Base-by-base conservation (phyloP, 35 echinoderm and acorn worm species). In the Nesometra sesokonis region DNA sequence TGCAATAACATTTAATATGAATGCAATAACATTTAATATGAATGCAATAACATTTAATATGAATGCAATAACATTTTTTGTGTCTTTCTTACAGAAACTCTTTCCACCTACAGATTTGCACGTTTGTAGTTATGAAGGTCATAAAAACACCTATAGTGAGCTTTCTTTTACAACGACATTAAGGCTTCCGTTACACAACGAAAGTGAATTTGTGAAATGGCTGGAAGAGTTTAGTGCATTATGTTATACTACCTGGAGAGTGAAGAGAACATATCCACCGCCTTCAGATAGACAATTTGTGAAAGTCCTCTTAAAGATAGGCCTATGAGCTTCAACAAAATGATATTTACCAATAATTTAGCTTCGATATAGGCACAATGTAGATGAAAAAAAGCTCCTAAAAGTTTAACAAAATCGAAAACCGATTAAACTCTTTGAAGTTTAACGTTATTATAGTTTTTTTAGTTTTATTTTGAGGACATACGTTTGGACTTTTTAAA, bases 201-300 rank as follows among this genome's bases (percentile, higher is more conserved):
- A 84, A 32, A 32, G 15, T 30, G 82, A 84, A 46, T 37, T 84
- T 46, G 0, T 46, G 37, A 84, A 13, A 39, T 84, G 82, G 82
- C 1, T 84, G 19, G 38, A 47, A 8, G 82, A 84, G 1, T 84
- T 46, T 0, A n/a, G 32, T 5, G 15, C 9, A 17, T 23, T 84
- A 13, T 23, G 17, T 21, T 84, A 84, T 31, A 84, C 82, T 29
- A 84, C 82, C 5, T 84, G 82, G 82, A 84, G 82, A 32, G 82
- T 84, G 17, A 84, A 84, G 36, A 43, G 37, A 35, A 84, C 82
- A 84, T 84, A 36, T 84, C 82, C 82, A 67, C 38, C 38, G 15
- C 38, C 38, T 43, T 43, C 38, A 43, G 38, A 43, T 43, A 67
- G 52, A 67, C 11, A 11, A 67, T 27, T 19, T 19, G 23, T 27